Conservation (phyloP, 2,797 vertebrate genomes). For the Gymnodraco acuticeps region DNA sequence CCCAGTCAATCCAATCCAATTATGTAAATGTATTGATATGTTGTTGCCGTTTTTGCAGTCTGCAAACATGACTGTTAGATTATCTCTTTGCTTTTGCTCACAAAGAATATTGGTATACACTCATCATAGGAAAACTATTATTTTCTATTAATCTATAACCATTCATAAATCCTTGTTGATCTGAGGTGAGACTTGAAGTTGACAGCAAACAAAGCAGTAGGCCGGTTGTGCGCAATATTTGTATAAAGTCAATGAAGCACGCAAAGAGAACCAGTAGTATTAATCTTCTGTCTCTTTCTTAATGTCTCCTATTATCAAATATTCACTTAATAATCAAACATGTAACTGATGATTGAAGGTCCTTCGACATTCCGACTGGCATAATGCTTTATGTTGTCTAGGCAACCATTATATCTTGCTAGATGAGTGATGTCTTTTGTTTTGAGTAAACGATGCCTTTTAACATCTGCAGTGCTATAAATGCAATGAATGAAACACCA, state of each 20-base stretch:
- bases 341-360: conserved; percentile 11
- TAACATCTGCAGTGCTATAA: neutral
- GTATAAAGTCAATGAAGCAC: neutral
- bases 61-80: conserved; percentile 16
- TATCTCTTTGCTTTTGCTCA: conserved; percentile 1
- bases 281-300: neutral
- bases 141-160: neutral
- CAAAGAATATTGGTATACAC: neutral
- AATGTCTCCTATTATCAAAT: conserved; percentile 9
- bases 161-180: conserved; percentile 4
- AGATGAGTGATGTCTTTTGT: conserved; percentile 2
- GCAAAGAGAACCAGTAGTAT: neutral
- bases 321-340: conserved; percentile 23
- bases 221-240: neutral
- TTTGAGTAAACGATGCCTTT: neutral
- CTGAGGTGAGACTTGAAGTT: neutral
- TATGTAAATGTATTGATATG: neutral
- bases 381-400: conserved; percentile 1
- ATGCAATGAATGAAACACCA: conserved; percentile 9
- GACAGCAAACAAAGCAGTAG: neutral
- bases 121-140: neutral
- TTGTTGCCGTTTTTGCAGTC: conserved; percentile 22
- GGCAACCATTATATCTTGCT: neutral
- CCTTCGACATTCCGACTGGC: conserved; percentile 3
- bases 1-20: neutral